phyloP scores from a whole-genome alignment of 2,113 vertebrate species.

The Pheucticus melanocephalus region DNA sequence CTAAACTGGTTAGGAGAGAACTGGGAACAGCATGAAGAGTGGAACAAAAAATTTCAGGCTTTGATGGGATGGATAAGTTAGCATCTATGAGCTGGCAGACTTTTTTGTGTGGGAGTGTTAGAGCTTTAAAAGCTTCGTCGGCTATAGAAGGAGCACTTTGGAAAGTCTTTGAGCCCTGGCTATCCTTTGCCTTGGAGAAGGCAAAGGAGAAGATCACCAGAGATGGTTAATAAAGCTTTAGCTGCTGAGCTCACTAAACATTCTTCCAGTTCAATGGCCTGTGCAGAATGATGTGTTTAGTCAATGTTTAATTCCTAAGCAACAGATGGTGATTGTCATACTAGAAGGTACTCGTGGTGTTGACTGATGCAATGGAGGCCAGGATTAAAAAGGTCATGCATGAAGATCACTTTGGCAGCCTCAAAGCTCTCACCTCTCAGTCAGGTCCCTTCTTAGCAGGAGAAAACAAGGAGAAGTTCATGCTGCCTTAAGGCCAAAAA shows the following conservation, averaged over 20 bases:
- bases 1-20: not conserved
- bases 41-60: not conserved
- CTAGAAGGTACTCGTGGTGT: constrained; percentile 2
- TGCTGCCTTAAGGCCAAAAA: not conserved
- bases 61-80: not conserved
- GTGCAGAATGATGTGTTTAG: constrained; percentile 50
- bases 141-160: not conserved
- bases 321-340: constrained; percentile 30
- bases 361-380: constrained; percentile 31
- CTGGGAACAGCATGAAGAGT: rapidly evolving
- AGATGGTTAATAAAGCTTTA: constrained; percentile 47
- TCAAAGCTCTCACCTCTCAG: not conserved
- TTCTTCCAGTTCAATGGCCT: constrained; percentile 58
- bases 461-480: not conserved
- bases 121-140: not conserved
- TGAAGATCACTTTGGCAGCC: not conserved
- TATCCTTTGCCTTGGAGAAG: not conserved
- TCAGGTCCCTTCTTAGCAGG: not conserved
- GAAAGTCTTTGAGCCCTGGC: not conserved
- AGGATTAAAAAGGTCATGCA: not conserved
- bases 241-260: constrained; percentile 35
- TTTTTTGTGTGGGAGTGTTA: not conserved
- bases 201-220: constrained; percentile 14
- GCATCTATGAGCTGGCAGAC: not conserved
- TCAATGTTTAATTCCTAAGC: constrained; percentile 67